Conservation (phyloP, 1,140 invertebrate species). For the Liolophura sinensis region DNA sequence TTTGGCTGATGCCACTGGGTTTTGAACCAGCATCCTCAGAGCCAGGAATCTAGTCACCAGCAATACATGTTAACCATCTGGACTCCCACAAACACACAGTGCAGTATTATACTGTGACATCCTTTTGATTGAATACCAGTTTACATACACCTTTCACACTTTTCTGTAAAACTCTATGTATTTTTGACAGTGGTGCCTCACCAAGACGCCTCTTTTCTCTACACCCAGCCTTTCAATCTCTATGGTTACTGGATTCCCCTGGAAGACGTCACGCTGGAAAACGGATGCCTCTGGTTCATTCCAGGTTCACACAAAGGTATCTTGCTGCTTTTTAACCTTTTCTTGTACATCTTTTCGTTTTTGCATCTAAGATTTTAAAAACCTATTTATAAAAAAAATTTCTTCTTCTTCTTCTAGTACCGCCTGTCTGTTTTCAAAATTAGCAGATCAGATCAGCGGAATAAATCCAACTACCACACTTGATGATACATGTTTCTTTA, state of each 20-base stretch:
- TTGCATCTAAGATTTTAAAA: no score
- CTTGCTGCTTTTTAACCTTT: constrained; percentile 3
- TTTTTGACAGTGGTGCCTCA: constrained; percentile 72
- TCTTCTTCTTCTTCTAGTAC: constrained; percentile 9
- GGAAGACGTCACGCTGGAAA: constrained; percentile 87
- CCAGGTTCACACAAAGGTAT: constrained; percentile 85
- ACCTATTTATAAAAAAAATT: no score
- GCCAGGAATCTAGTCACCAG: background rate
- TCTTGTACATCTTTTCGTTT: no score
- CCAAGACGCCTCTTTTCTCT: constrained; percentile 86
- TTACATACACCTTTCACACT: background rate
- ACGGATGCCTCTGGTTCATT: constrained; percentile 93
- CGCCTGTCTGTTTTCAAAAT: no score
- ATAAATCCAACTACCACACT: no score
- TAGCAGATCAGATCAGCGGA: no score
- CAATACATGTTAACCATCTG: background rate
- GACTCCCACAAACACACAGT: background rate
- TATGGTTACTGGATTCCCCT: constrained; percentile 94
- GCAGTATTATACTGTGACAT: background rate
- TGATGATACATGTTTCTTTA: no score
- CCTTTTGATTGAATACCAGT: background rate
- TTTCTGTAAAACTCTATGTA: constrained; percentile 5
- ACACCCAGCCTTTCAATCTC: constrained; percentile 73
- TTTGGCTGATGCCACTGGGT: background rate
- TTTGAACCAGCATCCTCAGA: constrained; percentile 8